A percentile compares a stretch with the other conserved stretches of the same genome.
Conservation (phyloP, 2,888 invertebrate genomes). For the Pheosia gnoma region DNA sequence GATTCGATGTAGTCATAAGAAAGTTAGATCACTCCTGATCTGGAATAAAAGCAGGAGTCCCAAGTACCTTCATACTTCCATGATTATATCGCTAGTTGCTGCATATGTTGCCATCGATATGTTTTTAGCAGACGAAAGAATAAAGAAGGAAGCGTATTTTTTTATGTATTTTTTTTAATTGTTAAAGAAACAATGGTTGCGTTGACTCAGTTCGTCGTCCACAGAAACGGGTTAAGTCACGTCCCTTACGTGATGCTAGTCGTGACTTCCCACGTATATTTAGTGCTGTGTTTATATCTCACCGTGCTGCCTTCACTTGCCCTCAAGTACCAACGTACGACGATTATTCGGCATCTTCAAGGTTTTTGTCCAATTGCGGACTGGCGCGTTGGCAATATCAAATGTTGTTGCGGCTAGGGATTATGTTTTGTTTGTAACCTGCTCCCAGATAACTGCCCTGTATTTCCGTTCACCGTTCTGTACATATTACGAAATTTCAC, state of each 20-base stretch:
- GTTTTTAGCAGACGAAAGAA: too few relatives aligned
- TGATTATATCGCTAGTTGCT: too few relatives aligned
- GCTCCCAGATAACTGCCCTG: too few relatives aligned
- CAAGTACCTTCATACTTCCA: too few relatives aligned
- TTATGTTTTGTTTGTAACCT: not conserved
- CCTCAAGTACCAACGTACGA: not conserved
- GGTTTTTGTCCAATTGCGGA: not conserved
- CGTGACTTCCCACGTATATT: slow-evolving; percentile 4
- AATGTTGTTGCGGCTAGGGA: not conserved
- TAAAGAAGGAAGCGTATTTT: not conserved
- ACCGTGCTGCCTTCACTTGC: slow-evolving; percentile 1
- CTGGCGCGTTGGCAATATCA: not conserved
- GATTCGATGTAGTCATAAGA: too few relatives aligned
- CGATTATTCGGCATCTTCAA: not conserved
- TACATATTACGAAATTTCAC: too few relatives aligned
- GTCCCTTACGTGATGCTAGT: slow-evolving; percentile 17
- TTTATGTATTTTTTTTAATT: too few relatives aligned
- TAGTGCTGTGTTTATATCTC: not conserved
- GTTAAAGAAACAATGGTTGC: slow-evolving; percentile 7
- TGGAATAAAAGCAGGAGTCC: too few relatives aligned
- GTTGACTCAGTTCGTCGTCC: slow-evolving; percentile 24
- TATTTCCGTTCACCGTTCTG: too few relatives aligned
- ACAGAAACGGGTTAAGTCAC: slow-evolving; percentile 29
- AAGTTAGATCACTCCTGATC: too few relatives aligned
- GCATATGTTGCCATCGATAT: too few relatives aligned